Percentiles rank a stretch among this genome's conserved stretches.
Evolutionary conservation across 1,140 invertebrate genomes (phyloP).

Genomic region (Gryllus bimaculatus): DNA sequence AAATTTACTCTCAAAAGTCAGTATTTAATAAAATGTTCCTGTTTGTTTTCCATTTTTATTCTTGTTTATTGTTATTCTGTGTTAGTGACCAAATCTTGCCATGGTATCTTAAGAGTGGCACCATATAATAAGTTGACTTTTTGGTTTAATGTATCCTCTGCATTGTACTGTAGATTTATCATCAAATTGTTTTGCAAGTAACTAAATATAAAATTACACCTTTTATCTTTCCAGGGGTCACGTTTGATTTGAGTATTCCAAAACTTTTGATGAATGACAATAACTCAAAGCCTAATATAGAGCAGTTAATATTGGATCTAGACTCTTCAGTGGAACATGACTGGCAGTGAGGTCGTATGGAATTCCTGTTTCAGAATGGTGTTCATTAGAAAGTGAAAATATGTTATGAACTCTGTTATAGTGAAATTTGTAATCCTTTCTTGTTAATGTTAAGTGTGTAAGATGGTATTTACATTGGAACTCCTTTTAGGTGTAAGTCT

Average conservation of each 20-base stretch:
- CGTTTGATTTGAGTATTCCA: constrained; percentile 17
- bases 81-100: too few relatives aligned
- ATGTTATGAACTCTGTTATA: not conserved
- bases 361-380: not conserved
- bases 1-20: too few relatives aligned
- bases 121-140: too few relatives aligned
- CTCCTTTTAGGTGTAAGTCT: not conserved
- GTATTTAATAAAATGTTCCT: too few relatives aligned
- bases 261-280: constrained; percentile 14
- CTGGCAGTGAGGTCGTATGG: constrained; percentile 16
- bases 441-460: not conserved
- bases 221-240: constrained; percentile 8
- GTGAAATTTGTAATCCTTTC: not conserved
- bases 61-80: too few relatives aligned
- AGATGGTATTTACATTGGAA: not conserved
- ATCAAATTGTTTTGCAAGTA: too few relatives aligned
- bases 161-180: too few relatives aligned
- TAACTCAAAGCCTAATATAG: constrained; percentile 21
- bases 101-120: too few relatives aligned
- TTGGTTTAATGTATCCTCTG: too few relatives aligned
- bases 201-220: too few relatives aligned
- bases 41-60: too few relatives aligned
- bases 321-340: constrained; percentile 22
- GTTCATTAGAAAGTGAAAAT: constrained; percentile 1
- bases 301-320: constrained; percentile 21